Conservation (phyloP, 1,140 invertebrate genomes). For the Himalopsyche phryganea region DNA sequence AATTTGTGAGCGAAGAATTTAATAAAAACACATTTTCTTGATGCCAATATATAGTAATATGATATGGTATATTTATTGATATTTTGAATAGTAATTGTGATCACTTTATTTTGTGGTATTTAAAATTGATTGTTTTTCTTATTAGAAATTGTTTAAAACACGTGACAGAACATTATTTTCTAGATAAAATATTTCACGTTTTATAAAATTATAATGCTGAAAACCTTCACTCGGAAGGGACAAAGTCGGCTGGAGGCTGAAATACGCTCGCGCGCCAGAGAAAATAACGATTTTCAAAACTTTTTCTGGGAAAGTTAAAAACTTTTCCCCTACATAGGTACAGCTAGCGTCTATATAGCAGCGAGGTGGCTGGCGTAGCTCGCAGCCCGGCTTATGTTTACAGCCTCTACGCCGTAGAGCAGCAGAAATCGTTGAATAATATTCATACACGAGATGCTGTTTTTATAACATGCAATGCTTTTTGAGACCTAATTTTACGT, state of each 20-base stretch:
- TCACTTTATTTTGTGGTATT: too few species aligned
- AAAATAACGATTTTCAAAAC: slow-evolving; percentile 37
- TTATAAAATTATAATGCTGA: background rate
- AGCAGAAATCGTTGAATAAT: background rate
- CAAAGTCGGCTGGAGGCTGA: slow-evolving; percentile 21
- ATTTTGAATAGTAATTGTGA: too few species aligned
- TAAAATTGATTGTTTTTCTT: too few species aligned
- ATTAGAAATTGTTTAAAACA: too few species aligned
- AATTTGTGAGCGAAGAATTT: too few species aligned
- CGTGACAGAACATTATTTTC: too few species aligned
- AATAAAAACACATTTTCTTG: too few species aligned
- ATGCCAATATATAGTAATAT: too few species aligned
- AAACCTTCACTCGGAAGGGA: slow-evolving; percentile 8
- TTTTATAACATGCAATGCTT: too few species aligned
- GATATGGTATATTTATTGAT: too few species aligned
- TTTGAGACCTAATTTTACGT: too few species aligned
- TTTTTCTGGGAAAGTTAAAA: slow-evolving; percentile 36
- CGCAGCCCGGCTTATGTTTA: slow-evolving; percentile 1
- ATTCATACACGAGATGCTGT: background rate
- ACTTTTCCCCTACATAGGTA: slow-evolving; percentile 30
- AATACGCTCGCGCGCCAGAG: slow-evolving; percentile 29
- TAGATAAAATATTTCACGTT: background rate
- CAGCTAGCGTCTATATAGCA: background rate
- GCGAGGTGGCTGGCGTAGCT: slow-evolving; percentile 3
- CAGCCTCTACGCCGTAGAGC: background rate